phyloP scores from a whole-genome alignment of 2,888 invertebrate species.

The Andrena bicolor region DNA sequence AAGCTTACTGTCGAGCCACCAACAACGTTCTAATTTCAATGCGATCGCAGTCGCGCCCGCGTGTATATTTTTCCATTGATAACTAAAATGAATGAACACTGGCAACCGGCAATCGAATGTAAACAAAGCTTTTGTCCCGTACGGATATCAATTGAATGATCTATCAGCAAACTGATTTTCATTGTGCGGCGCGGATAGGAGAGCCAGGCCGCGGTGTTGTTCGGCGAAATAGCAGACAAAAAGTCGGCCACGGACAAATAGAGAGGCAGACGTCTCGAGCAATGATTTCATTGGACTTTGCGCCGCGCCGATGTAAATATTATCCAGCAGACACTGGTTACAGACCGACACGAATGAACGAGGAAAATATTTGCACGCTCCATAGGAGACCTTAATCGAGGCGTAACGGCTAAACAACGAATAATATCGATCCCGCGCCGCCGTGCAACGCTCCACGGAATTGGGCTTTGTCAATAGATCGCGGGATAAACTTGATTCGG shows the following conservation, averaged over 20 bases:
- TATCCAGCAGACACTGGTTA: slow-evolving; percentile 51
- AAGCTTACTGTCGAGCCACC: no score
- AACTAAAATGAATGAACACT: slow-evolving; percentile 4
- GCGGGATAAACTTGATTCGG: neutral
- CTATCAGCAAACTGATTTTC: slow-evolving; percentile 13
- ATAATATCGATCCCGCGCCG: slow-evolving; percentile 33
- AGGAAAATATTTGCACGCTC: slow-evolving; percentile 57
- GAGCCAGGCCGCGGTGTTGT: slow-evolving; percentile 34
- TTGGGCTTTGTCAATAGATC: slow-evolving; percentile 11
- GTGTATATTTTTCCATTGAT: neutral
- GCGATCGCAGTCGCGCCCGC: no score
- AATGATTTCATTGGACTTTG: slow-evolving; percentile 66
- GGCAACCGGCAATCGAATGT: neutral
- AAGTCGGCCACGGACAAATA: slow-evolving; percentile 62
- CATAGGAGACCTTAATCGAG: slow-evolving; percentile 44
- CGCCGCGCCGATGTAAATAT: slow-evolving; percentile 59
- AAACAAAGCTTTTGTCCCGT: neutral
- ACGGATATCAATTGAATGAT: neutral
- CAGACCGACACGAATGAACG: slow-evolving; percentile 32
- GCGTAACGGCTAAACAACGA: slow-evolving; percentile 32
- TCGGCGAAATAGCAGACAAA: slow-evolving; percentile 41
- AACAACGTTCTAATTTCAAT: no score
- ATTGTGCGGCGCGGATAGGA: slow-evolving; percentile 4
- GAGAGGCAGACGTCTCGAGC: slow-evolving; percentile 53
- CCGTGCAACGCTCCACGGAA: slow-evolving; percentile 11